phyloP scores from a whole-genome alignment of 2,113 vertebrate genomes.

The Syngnathoides biaculeatus region DNA sequence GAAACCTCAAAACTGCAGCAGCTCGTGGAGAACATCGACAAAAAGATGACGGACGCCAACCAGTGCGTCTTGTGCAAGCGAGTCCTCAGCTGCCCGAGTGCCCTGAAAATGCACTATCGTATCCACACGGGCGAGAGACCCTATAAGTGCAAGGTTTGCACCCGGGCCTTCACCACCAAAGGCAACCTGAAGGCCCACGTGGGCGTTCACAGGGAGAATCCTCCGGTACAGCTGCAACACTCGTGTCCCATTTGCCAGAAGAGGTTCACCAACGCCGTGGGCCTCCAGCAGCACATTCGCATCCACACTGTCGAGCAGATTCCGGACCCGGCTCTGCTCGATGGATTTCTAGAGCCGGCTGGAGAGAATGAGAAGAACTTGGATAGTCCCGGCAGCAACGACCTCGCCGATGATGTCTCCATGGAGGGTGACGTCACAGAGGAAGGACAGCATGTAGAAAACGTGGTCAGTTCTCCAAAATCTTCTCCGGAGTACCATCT shows the following conservation, averaged over 20 bases:
- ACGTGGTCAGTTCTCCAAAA: conserved; percentile 75
- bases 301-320: conserved; percentile 96
- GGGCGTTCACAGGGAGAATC: conserved; percentile 88
- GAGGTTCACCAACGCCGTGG: conserved; percentile 95
- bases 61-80: conserved; percentile 93
- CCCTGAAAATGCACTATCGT: conserved; percentile 97
- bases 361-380: conserved; percentile 78
- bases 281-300: conserved; percentile 95
- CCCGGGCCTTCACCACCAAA: conserved; percentile 95
- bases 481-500: conserved; percentile 85
- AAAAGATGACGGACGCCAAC: conserved; percentile 92
- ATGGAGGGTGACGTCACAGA: conserved; percentile 79
- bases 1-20: conserved; percentile 98
- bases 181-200: conserved; percentile 97
- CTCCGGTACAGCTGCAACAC: conserved; percentile 89
- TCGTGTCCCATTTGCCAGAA: conserved; percentile 98
- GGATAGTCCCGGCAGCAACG: conserved; percentile 82
- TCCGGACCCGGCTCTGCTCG: conserved; percentile 78
- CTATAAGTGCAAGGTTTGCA: conserved; percentile 95
- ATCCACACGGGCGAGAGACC: conserved; percentile 96
- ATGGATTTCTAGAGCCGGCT: conserved; percentile 81
- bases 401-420: conserved; percentile 84
- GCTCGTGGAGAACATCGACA: conserved; percentile 97
- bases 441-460: conserved; percentile 61
- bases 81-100: conserved; percentile 95